Evolutionary conservation across 1,140 invertebrate species (phyloP).

Genomic region (Anthonomus grandis): DNA sequence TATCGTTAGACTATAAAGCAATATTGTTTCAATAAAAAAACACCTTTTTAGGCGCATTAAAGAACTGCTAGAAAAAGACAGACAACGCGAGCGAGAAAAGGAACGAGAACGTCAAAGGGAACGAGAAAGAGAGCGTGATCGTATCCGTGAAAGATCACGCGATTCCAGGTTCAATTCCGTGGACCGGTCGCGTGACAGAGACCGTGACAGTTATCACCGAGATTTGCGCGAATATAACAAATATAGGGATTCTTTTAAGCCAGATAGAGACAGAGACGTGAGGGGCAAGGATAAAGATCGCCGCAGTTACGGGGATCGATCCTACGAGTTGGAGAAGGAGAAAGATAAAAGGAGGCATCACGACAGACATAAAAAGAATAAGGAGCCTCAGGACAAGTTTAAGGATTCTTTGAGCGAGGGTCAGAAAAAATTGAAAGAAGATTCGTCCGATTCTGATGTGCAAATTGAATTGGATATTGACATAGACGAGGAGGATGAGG

Average conservation of each 20-base stretch:
- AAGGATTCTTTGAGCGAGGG: conserved; percentile 85
- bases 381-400: conserved; percentile 58
- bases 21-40: neutral
- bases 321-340: conserved; percentile 23
- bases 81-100: conserved; percentile 21
- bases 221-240: conserved; percentile 16
- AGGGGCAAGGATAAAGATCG: conserved; percentile 38
- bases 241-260: conserved; percentile 5
- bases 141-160: conserved; percentile 26
- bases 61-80: conserved; percentile 28
- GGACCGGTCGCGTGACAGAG: conserved; percentile 1
- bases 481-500: conserved; percentile 88
- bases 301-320: conserved; percentile 29
- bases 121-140: conserved; percentile 45
- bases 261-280: conserved; percentile 47
- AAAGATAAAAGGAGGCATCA: conserved; percentile 42
- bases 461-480: conserved; percentile 68
- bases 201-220: conserved; percentile 15
- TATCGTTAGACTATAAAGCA: too few relatives aligned
- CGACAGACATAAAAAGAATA: conserved; percentile 42
- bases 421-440: conserved; percentile 58
- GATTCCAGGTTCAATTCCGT: too few relatives aligned
- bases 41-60: conserved; percentile 12
- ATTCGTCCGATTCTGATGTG: conserved; percentile 61
- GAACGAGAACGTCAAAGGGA: conserved; percentile 42